These are phyloP conservation scores for Ennomos quercinarius DNA, from an alignment of 2,888 invertebrate species.

Conservation along the genomic window DNA sequence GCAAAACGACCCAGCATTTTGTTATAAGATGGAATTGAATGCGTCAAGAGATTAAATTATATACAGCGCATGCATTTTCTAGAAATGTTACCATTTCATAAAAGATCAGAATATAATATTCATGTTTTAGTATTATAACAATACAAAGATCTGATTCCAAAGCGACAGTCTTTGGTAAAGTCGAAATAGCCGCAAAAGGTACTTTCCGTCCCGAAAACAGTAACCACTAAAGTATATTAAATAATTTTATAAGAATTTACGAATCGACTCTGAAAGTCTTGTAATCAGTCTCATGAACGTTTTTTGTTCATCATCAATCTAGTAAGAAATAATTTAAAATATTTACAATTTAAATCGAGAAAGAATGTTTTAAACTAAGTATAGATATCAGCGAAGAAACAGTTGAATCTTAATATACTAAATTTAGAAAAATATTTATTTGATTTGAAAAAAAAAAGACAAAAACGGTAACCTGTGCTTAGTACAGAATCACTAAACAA, in stretches of 20 bases:
- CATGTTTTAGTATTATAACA: constrained; percentile 17
- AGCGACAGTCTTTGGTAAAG: constrained; percentile 61
- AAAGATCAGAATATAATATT: constrained; percentile 10
- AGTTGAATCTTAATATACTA: constrained; percentile 14
- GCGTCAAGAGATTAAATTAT: constrained; percentile 5
- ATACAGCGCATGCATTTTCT: constrained; percentile 5
- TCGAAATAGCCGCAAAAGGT: constrained; percentile 43
- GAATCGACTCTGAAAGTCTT: constrained; percentile 51
- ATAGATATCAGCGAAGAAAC: constrained; percentile 23
- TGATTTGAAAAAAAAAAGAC: constrained; percentile 35
- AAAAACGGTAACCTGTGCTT: constrained; percentile 2
- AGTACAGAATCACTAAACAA: constrained; percentile 21
- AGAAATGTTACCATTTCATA: constrained; percentile 6
- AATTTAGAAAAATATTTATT: constrained; percentile 23
- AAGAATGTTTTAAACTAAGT: constrained; percentile 19
- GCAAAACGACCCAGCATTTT: constrained; percentile 1
- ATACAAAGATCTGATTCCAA: constrained; percentile 41
- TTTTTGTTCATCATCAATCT: constrained; percentile 55
- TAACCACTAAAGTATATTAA: constrained; percentile 38
- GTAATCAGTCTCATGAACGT: constrained; percentile 68
- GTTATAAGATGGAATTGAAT: background rate
- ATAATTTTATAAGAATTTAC: constrained; percentile 45
- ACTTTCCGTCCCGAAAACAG: constrained; percentile 35
- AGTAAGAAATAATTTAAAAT: constrained; percentile 56
- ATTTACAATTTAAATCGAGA: constrained; percentile 47